Evolutionary conservation across 2,113 vertebrate genomes (phyloP).

Genomic region (Sceloporus tristichus): DNA sequence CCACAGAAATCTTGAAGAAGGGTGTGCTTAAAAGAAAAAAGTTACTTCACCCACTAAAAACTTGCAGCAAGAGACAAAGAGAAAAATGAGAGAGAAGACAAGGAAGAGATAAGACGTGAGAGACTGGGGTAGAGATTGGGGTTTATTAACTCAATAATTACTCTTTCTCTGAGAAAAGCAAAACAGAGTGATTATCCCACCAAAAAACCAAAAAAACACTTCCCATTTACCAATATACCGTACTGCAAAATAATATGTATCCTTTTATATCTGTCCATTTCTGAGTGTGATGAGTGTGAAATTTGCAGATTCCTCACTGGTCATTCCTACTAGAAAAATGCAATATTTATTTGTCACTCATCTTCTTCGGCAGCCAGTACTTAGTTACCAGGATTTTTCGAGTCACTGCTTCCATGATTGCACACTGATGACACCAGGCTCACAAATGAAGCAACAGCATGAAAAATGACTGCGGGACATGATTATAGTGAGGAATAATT

Average conservation of each 20-base stretch:
- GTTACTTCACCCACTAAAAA: background rate
- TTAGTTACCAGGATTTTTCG: constrained; percentile 24
- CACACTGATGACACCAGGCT: constrained; percentile 36
- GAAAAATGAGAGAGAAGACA: background rate
- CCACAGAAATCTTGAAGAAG: too few species aligned
- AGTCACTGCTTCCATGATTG: constrained; percentile 40
- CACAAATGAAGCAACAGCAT: constrained; percentile 55
- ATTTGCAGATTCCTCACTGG: constrained; percentile 5
- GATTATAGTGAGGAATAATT: constrained; percentile 60
- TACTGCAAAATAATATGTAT: background rate
- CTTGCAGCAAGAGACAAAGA: background rate
- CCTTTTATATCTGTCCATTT: background rate
- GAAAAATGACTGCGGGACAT: constrained; percentile 53
- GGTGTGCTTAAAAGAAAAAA: too few species aligned
- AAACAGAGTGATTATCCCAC: background rate
- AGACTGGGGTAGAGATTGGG: background rate
- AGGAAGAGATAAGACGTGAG: background rate
- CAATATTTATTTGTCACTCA: constrained; percentile 47
- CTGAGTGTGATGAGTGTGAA: background rate
- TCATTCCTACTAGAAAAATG: constrained; percentile 20
- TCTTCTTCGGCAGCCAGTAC: constrained; percentile 27
- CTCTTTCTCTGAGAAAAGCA: background rate
- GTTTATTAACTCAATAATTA: too few species aligned
- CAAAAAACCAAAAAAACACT: background rate
- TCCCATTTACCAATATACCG: background rate